These are phyloP conservation scores for Luffia ferchaultella DNA, from an alignment of 2,888 invertebrate species.

Conservation along the genomic window DNA sequence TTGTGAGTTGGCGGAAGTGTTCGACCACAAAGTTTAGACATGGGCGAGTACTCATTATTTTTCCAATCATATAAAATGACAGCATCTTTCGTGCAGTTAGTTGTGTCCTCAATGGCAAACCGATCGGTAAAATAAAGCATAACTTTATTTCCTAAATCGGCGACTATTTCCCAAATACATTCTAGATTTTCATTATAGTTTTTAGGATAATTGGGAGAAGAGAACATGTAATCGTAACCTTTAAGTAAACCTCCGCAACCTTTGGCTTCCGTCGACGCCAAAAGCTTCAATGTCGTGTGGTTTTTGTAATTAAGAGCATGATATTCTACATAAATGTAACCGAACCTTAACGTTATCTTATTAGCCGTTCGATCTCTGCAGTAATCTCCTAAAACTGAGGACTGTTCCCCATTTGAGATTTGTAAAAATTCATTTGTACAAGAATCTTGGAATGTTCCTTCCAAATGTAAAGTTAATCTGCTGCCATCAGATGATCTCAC, in stretches of 20 bases:
- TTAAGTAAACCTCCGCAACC: constrained; percentile 76
- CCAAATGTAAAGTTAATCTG: constrained; percentile 37
- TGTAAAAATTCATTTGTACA: constrained; percentile 46
- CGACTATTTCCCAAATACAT: constrained; percentile 79
- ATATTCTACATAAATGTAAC: constrained; percentile 73
- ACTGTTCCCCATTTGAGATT: constrained; percentile 66
- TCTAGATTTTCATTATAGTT: constrained; percentile 78
- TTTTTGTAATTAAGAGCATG: constrained; percentile 54
- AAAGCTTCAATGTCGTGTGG: constrained; percentile 28
- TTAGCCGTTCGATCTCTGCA: constrained; percentile 58
- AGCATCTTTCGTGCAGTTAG: constrained; percentile 79
- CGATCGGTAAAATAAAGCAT: constrained; percentile 72
- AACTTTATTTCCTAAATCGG: constrained; percentile 72
- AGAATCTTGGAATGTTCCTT: constrained; percentile 29
- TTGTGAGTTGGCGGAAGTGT: constrained; percentile 60
- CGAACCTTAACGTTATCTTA: constrained; percentile 33
- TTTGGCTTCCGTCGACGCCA: constrained; percentile 37
- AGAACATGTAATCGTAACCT: constrained; percentile 36
- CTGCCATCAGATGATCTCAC: constrained; percentile 44
- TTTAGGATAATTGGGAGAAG: constrained; percentile 69
- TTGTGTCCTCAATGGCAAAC: constrained; percentile 76
- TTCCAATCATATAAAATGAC: constrained; percentile 70
- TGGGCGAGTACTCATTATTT: constrained; percentile 51
- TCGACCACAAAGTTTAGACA: constrained; percentile 75
- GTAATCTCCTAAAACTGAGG: constrained; percentile 64